phyloP scores from a whole-genome alignment of 2,113 vertebrate genomes.

The Oryctolagus cuniculus region DNA sequence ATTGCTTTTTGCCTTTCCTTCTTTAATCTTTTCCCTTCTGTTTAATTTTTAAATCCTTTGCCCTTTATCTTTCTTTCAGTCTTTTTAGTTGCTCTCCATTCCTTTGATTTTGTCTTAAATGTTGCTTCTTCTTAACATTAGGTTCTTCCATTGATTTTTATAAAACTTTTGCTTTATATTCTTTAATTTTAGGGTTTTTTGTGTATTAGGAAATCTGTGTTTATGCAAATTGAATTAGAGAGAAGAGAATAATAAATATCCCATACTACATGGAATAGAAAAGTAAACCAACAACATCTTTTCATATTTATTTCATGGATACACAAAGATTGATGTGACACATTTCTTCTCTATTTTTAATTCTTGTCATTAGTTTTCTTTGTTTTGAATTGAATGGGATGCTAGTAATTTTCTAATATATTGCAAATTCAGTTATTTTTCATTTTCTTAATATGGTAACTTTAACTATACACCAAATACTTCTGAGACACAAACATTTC shows the following conservation, averaged over 20 bases:
- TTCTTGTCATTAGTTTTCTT: background rate
- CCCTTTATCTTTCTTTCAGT: constrained; percentile 87
- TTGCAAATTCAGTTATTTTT: background rate
- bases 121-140: constrained; percentile 85
- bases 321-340: constrained; percentile 15
- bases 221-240: constrained; percentile 73
- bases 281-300: background rate
- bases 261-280: background rate
- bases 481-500: constrained; percentile 15
- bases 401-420: background rate
- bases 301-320: constrained; percentile 27
- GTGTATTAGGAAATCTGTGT: constrained; percentile 68
- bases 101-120: constrained; percentile 87
- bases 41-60: constrained; percentile 90
- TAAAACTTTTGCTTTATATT: constrained; percentile 80
- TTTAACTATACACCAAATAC: background rate
- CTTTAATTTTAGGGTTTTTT: constrained; percentile 77
- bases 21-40: constrained; percentile 88
- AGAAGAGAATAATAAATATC: constrained; percentile 68
- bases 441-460: background rate
- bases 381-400: constrained; percentile 37
- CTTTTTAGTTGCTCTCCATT: constrained; percentile 85
- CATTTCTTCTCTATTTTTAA: background rate
- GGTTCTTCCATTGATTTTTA: constrained; percentile 85
- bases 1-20: constrained; percentile 87